Percentiles rank a stretch among this genome's conserved stretches.
Evolutionary conservation across 1,140 invertebrate species (phyloP).

Genomic region (Drosophila pallidifrons): DNA sequence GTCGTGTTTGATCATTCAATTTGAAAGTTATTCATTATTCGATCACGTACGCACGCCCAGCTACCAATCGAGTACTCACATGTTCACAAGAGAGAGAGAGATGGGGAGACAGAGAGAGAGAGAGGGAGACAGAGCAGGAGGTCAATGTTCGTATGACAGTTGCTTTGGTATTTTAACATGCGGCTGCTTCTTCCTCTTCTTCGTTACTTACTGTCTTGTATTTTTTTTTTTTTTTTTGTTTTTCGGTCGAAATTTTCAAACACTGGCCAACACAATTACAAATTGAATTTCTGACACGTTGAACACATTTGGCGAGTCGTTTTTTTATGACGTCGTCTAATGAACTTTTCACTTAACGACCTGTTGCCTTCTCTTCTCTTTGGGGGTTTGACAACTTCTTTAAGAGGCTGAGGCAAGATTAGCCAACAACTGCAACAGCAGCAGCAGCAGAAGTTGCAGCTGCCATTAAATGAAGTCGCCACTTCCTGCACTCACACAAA

Average conservation of each 20-base stretch:
- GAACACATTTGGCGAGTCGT: slow-evolving; percentile 37
- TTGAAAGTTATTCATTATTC: slow-evolving; percentile 84
- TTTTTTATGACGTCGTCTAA: slow-evolving; percentile 70
- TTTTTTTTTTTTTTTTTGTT: slow-evolving; percentile 2
- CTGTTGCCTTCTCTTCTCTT: neutral
- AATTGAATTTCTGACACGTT: slow-evolving; percentile 80
- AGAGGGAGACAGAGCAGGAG: slow-evolving; percentile 22
- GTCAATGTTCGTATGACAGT: slow-evolving; percentile 76
- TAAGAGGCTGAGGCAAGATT: slow-evolving; percentile 55
- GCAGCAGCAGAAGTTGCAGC: slow-evolving; percentile 28
- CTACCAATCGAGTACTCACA: slow-evolving; percentile 34
- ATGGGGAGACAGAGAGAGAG: neutral
- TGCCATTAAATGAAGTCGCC: slow-evolving; percentile 62
- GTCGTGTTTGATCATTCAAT: slow-evolving; percentile 80
- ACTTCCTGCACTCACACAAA: slow-evolving; percentile 59
- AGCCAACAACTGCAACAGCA: slow-evolving; percentile 24
- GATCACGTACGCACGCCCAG: slow-evolving; percentile 73
- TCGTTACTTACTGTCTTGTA: slow-evolving; percentile 1
- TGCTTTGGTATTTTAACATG: slow-evolving; percentile 63
- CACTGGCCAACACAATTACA: slow-evolving; percentile 60
- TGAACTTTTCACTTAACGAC: slow-evolving; percentile 74
- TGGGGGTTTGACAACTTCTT: slow-evolving; percentile 65
- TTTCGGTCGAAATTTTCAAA: slow-evolving; percentile 30
- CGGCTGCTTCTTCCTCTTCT: neutral
- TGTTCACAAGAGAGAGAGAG: neutral